Conservation (phyloP, 2,797 vertebrate species). For the Sorex maritimensis region DNA sequence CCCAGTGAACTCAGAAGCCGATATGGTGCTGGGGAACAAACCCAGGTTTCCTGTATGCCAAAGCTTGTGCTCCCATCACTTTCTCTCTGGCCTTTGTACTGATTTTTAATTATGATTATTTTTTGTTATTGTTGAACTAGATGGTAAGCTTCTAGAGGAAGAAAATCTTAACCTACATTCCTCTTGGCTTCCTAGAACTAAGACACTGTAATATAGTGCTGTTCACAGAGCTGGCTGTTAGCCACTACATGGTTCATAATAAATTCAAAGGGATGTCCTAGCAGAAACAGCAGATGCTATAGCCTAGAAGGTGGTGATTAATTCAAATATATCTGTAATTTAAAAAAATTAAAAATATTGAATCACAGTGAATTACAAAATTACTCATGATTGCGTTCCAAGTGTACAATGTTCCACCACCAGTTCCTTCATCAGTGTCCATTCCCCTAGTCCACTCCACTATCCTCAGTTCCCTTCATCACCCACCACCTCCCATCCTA, state of each 20-base stretch:
- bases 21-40: too few relatives aligned
- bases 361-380: too few relatives aligned
- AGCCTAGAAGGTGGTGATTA: background rate
- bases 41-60: background rate
- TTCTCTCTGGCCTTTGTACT: background rate
- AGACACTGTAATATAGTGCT: background rate
- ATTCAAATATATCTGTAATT: too few relatives aligned
- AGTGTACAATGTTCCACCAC: too few relatives aligned
- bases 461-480: too few relatives aligned
- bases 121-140: conserved; percentile 15
- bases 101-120: background rate
- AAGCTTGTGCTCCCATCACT: background rate
- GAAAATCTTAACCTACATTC: background rate
- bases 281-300: background rate
- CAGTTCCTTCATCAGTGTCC: too few relatives aligned
- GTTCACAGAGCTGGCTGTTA: background rate
- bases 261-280: background rate
- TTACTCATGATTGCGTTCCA: too few relatives aligned
- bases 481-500: too few relatives aligned
- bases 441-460: too few relatives aligned
- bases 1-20: too few relatives aligned
- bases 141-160: conserved; percentile 42
- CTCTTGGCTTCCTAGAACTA: background rate
- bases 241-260: background rate
- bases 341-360: background rate